Conservation (phyloP, 2,888 invertebrate genomes). For the Augochlorella aurata region DNA sequence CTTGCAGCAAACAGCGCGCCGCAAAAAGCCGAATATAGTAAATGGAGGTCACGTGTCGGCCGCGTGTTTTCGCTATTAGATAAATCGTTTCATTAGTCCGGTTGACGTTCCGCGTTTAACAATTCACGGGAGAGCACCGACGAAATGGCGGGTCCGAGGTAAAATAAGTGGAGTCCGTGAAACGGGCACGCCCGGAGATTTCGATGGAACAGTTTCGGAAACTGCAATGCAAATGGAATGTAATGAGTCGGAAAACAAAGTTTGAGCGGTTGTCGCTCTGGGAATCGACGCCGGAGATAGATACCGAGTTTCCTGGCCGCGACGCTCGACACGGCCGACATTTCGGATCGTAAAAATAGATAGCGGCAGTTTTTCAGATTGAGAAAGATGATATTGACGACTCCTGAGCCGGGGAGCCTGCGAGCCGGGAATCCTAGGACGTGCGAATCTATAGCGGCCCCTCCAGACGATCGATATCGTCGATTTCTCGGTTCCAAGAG, state of each 20-base stretch:
- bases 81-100: constrained; percentile 4
- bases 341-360: constrained; percentile 20
- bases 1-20: too few relatives aligned
- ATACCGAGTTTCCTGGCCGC: not conserved
- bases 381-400: constrained; percentile 26
- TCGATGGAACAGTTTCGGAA: constrained; percentile 3
- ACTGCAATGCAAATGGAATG: constrained; percentile 15
- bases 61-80: constrained; percentile 1
- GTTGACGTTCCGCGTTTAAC: constrained; percentile 7
- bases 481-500: not conserved
- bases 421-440: constrained; percentile 6
- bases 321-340: not conserved
- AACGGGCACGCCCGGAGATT: not conserved
- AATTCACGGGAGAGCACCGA: not conserved
- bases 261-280: not conserved
- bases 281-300: not conserved
- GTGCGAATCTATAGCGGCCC: constrained; percentile 2
- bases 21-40: too few relatives aligned
- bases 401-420: not conserved
- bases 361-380: not conserved
- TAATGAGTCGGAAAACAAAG: constrained; percentile 2
- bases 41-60: not conserved
- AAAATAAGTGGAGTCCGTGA: not conserved
- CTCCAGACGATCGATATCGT: constrained; percentile 2
- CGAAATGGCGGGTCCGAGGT: not conserved